Evolutionary conservation across 2,113 vertebrate species (phyloP).

Genomic region (Anhinga rufa): DNA sequence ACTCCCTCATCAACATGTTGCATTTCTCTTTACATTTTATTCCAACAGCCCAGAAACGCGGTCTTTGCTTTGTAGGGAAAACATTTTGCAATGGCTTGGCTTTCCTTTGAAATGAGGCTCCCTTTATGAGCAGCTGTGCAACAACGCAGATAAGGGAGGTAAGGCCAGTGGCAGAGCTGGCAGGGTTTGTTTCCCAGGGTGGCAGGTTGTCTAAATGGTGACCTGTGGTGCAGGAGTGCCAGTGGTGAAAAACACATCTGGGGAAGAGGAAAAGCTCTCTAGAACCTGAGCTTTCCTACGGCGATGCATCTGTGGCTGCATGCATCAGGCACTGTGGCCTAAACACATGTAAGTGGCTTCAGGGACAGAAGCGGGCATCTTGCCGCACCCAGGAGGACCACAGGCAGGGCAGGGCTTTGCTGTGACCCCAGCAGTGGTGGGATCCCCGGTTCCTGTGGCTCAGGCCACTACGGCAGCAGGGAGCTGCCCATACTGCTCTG

Average conservation of each 20-base stretch:
- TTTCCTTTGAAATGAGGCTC: not conserved
- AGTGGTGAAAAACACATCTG: not conserved
- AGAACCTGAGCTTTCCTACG: not conserved
- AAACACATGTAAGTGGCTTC: not conserved
- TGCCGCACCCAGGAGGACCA: not conserved
- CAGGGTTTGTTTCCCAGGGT: not conserved
- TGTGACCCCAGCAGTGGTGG: not conserved
- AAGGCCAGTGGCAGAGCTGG: not conserved
- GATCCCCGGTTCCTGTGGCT: not conserved
- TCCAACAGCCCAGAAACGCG: not conserved
- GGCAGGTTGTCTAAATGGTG: not conserved
- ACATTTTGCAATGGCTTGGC: not conserved
- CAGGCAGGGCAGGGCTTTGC: not conserved
- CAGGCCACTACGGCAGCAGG: not conserved
- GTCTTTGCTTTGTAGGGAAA: not conserved
- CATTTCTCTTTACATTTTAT: not conserved
- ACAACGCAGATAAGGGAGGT: not conserved
- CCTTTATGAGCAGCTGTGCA: not conserved
- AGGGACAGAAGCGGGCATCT: not conserved
- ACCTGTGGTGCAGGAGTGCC: not conserved
- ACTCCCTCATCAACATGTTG: not conserved
- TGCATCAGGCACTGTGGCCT: not conserved
- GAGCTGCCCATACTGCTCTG: not conserved
- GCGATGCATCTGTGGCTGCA: accelerated
- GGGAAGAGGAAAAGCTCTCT: not conserved